Evolutionary conservation across 2,113 vertebrate genomes (phyloP).

Genomic region (Alosa alosa): DNA sequence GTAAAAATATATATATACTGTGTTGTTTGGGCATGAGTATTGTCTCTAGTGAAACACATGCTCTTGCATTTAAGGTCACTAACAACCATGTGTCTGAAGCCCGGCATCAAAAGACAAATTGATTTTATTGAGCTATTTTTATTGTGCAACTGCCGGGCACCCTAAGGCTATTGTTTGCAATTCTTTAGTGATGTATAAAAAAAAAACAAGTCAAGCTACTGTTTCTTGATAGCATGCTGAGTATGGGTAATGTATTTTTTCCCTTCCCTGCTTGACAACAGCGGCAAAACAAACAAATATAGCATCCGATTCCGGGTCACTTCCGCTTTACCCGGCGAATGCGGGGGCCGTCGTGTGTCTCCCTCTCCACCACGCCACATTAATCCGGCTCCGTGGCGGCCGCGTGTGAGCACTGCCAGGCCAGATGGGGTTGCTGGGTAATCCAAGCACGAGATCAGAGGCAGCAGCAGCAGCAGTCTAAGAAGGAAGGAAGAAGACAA

Average conservation of each 20-base stretch:
- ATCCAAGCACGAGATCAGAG: slow-evolving; percentile 58
- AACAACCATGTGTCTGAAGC: not conserved
- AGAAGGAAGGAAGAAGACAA: not conserved
- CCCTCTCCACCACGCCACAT: slow-evolving; percentile 26
- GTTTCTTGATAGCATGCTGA: not conserved
- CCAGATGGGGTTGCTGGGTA: slow-evolving; percentile 64
- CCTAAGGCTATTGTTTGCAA: not conserved
- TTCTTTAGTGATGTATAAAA: not conserved
- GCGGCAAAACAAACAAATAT: slow-evolving; percentile 38
- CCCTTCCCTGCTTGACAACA: slow-evolving; percentile 33
- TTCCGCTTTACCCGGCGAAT: not conserved
- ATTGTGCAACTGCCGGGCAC: not conserved
- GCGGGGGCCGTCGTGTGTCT: slow-evolving; percentile 30
- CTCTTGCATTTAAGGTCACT: not conserved
- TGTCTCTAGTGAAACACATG: slow-evolving; percentile 34
- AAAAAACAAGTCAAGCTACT: not conserved
- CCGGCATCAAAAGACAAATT: not conserved
- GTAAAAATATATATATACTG: not conserved
- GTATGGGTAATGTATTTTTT: slow-evolving; percentile 20
- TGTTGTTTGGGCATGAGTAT: not conserved
- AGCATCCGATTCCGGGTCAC: slow-evolving; percentile 23
- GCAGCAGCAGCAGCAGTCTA: not conserved
- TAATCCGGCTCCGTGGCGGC: slow-evolving; percentile 32
- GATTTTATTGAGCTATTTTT: not conserved
- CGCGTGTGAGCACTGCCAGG: slow-evolving; percentile 8